A percentile compares a stretch with the other conserved stretches of the same genome.
Evolutionary conservation across 1,140 invertebrate species (phyloP).

Genomic region (Neelides sp.): DNA sequence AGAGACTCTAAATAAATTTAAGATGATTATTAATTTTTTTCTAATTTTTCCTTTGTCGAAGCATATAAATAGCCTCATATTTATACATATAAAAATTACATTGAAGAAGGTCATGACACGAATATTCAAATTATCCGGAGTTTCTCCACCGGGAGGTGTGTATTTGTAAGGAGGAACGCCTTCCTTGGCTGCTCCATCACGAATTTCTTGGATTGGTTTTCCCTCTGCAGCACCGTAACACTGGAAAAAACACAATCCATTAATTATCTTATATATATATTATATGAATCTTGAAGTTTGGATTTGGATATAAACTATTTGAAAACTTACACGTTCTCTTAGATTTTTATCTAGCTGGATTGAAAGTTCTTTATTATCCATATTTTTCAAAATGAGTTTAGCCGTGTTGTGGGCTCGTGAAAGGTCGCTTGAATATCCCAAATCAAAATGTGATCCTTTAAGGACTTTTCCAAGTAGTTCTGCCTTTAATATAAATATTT

Average conservation of each 20-base stretch:
- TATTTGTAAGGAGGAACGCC: slow-evolving; percentile 1
- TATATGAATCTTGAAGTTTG: background rate
- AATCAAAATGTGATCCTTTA: slow-evolving; percentile 6
- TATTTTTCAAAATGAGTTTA: slow-evolving; percentile 13
- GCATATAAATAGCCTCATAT: no score
- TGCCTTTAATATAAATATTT: slow-evolving; percentile 14
- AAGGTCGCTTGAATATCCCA: slow-evolving; percentile 17
- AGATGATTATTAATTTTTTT: background rate
- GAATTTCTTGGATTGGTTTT: slow-evolving; percentile 1
- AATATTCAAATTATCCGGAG: slow-evolving; percentile 4
- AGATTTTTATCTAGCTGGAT: slow-evolving; percentile 10
- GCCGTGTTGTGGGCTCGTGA: slow-evolving; percentile 19
- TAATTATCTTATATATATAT: background rate
- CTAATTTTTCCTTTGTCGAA: no score
- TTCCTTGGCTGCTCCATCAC: slow-evolving; percentile 12
- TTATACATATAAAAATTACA: no score
- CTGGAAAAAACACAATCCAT: slow-evolving; percentile 8
- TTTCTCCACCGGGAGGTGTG: slow-evolving; percentile 22
- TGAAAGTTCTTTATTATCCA: background rate
- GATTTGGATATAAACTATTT: background rate
- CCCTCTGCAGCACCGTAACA: slow-evolving; percentile 24
- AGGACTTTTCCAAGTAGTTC: slow-evolving; percentile 17
- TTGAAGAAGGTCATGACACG: slow-evolving; percentile 10
- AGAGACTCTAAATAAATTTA: slow-evolving; percentile 12
- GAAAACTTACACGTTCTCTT: slow-evolving; percentile 19